Evolutionary conservation across 2,113 vertebrate genomes (phyloP), one percentile per base, ranked within the genome.

Genomic region (Empidonax traillii): DNA sequence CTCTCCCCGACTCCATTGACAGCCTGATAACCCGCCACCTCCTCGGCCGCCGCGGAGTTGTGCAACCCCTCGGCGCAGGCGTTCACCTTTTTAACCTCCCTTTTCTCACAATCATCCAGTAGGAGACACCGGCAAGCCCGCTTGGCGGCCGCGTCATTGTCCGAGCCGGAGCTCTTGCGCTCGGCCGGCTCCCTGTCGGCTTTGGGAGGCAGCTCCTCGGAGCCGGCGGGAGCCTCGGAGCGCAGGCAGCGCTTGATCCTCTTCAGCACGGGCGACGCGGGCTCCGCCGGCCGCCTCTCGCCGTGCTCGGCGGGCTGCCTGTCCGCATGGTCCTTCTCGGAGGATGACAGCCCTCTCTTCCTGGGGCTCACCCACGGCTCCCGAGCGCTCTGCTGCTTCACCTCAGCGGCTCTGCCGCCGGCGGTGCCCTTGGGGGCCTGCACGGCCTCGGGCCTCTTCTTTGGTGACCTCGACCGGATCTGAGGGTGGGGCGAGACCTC

Each of bases 391-490:
- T 98, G 95, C 44, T 98, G 98, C 80, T 98, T 99, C 62, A 97
- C 67, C 59, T 99, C 98, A 37, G 97, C 96, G 95, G 98, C 89
- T 98, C 98, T 99, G 95, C 98, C 98, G 78, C 97, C 69, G 67
- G 82, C 97, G 93, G 59, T 96, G 94, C 97, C 98, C 94, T 98
- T 98, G 67, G 97, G 98, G 94, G 96, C 76, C 92, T 98, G 98
- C 88, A 98, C 97, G 94, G 94, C 94, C 31, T 99, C 99, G 88
- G 98, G 98, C 97, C 98, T 99, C 97, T 99, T 99, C 98, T 99
- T 99, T 94, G 99, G 99, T 53, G 99, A 99, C 96, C 99, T 98
- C 73, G 99, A 99, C 90, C 99, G 98, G 52, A 99, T 98, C 75
- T 98, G 98, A 75, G 98, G 98, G 96, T 98, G 98, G 90, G 98